Evolutionary conservation across 2,797 vertebrate genomes (phyloP).

Genomic region (Macropus fuliginosus): DNA sequence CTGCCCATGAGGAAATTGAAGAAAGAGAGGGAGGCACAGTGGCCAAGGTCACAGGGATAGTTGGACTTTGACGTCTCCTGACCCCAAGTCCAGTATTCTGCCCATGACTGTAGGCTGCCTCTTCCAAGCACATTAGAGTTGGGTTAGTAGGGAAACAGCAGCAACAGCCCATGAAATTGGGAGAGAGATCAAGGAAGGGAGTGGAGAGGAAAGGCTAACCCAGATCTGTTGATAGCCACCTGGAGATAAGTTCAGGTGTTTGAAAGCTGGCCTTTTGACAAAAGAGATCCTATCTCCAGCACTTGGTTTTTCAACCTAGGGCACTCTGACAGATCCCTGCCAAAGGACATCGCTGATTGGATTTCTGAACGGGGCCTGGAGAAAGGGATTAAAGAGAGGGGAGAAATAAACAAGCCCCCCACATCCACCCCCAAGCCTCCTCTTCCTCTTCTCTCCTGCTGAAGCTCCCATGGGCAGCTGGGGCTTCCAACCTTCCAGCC

Average conservation of each 20-base stretch:
- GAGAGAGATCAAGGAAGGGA: background rate
- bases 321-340: background rate
- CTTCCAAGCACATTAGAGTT: background rate
- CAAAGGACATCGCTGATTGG: background rate
- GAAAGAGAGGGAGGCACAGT: background rate
- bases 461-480: background rate
- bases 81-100: too few relatives aligned
- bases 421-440: too few relatives aligned
- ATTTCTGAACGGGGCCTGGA: conserved; percentile 15
- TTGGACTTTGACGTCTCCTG: background rate
- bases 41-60: too few relatives aligned
- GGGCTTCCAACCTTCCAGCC: background rate
- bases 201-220: accelerated
- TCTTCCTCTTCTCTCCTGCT: background rate
- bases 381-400: conserved; percentile 18
- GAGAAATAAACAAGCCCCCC: background rate
- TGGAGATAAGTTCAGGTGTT: background rate
- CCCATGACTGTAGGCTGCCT: too few relatives aligned
- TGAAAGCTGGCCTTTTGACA: background rate
- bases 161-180: background rate
- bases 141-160: background rate
- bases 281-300: background rate
- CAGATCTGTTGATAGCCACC: background rate
- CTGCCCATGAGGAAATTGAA: background rate
- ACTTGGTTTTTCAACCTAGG: conserved; percentile 15